A percentile compares a stretch with the other conserved stretches of the same genome.
These are phyloP conservation scores for Miltochrista miniata DNA, from an alignment of 2,888 invertebrate species.

Conservation along the genomic window DNA sequence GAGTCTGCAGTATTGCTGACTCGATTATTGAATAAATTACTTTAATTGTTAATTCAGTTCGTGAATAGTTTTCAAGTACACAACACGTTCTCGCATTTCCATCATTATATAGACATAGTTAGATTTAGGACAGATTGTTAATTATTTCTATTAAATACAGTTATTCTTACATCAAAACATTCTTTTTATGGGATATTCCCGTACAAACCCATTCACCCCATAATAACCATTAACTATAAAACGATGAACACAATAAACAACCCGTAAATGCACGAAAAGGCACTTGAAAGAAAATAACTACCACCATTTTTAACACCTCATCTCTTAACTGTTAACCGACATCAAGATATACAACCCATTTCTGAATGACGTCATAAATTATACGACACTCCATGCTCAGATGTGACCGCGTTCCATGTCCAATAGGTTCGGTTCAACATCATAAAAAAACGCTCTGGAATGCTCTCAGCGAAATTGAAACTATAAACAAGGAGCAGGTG, in stretches of 20 bases:
- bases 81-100: no score
- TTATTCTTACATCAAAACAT: no score
- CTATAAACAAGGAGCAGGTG: constrained; percentile 45
- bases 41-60: no score
- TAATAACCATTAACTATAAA: constrained; percentile 1
- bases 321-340: constrained; percentile 15
- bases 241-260: constrained; percentile 4
- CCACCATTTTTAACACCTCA: constrained; percentile 10
- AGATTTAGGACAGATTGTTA: no score
- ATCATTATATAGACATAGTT: no score
- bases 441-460: constrained; percentile 32
- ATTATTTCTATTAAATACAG: no score
- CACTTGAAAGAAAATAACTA: background rate
- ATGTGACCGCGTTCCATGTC: constrained; percentile 31
- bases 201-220: no score
- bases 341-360: constrained; percentile 28
- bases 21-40: no score
- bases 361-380: constrained; percentile 29
- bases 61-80: no score
- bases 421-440: constrained; percentile 14
- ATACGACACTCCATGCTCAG: constrained; percentile 27
- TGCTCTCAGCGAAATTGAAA: constrained; percentile 50
- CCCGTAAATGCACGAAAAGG: constrained; percentile 7
- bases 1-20: no score
- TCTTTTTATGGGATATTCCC: no score